phyloP scores from a whole-genome alignment of 1,140 invertebrate species.

The Drosophila mauritiana region DNA sequence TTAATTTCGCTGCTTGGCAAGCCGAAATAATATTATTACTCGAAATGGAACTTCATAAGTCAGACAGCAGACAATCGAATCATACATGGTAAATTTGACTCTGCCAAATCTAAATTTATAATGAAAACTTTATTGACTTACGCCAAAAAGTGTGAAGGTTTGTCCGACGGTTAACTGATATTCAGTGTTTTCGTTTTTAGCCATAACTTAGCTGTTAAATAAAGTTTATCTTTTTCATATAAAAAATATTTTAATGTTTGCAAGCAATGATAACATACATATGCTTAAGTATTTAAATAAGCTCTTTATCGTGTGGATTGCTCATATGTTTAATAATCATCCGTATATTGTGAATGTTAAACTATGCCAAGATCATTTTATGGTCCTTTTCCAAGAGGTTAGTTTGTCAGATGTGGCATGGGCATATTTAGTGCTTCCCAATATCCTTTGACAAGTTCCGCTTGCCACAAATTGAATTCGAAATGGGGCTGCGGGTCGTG shows the following conservation, averaged over 20 bases:
- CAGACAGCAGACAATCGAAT: conserved; percentile 52
- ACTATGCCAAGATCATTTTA: too few relatives aligned
- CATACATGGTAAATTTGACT: conserved; percentile 45
- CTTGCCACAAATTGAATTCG: conserved; percentile 13
- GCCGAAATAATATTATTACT: conserved; percentile 68
- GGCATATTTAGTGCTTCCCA: not conserved
- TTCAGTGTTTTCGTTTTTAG: not conserved
- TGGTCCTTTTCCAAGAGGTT: too few relatives aligned
- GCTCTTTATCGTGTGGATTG: too few relatives aligned
- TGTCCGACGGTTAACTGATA: not conserved
- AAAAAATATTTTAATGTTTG: too few relatives aligned
- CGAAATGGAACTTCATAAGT: conserved; percentile 35
- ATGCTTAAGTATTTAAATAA: too few relatives aligned
- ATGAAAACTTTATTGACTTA: conserved; percentile 12
- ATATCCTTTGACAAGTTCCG: conserved; percentile 14
- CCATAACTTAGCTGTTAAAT: too few relatives aligned
- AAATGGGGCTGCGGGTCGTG: conserved; percentile 8
- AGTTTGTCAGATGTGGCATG: too few relatives aligned
- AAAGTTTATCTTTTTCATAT: too few relatives aligned
- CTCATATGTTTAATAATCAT: too few relatives aligned
- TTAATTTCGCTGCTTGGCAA: conserved; percentile 59
- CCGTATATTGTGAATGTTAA: too few relatives aligned
- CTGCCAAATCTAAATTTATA: not conserved
- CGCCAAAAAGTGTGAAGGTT: not conserved
- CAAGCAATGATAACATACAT: too few relatives aligned